Evolutionary conservation across 2,797 vertebrate genomes (phyloP).

Genomic region (Crocodylus rhombifer): DNA sequence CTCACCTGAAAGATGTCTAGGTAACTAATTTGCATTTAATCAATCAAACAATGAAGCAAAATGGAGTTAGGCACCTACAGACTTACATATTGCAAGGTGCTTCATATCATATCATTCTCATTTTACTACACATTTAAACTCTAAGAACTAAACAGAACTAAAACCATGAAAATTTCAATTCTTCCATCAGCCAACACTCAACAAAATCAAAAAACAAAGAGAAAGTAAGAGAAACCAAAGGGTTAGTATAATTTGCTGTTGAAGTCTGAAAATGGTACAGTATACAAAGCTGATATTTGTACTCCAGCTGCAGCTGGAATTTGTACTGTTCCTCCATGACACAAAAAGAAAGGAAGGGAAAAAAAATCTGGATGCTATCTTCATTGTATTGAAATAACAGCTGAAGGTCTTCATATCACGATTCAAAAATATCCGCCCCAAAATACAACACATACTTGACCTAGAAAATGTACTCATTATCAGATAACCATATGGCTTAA

Average conservation of each 20-base stretch:
- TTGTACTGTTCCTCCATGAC: accelerated
- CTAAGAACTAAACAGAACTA: no score
- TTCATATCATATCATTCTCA: no score
- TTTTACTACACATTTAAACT: no score
- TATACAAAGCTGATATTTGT: neutral
- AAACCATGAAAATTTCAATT: no score
- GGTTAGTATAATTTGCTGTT: neutral
- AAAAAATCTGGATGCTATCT: neutral
- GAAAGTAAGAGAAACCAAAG: neutral
- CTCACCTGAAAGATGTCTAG: neutral
- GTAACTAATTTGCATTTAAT: no score
- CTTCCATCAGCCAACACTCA: no score
- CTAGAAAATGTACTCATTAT: constrained; percentile 12
- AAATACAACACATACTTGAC: constrained; percentile 13
- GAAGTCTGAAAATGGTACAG: neutral
- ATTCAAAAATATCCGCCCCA: neutral
- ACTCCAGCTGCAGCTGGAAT: neutral
- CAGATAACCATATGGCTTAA: constrained; percentile 19
- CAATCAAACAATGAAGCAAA: no score
- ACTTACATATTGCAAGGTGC: no score
- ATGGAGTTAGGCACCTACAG: no score
- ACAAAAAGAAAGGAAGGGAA: neutral
- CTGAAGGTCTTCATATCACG: neutral
- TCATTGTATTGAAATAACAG: neutral
- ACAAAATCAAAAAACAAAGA: neutral